A percentile compares a stretch with the other conserved stretches of the same genome.
These are phyloP conservation scores for Fukomys damarensis DNA, from an alignment of 2,113 vertebrate species.

Conservation along the genomic window DNA sequence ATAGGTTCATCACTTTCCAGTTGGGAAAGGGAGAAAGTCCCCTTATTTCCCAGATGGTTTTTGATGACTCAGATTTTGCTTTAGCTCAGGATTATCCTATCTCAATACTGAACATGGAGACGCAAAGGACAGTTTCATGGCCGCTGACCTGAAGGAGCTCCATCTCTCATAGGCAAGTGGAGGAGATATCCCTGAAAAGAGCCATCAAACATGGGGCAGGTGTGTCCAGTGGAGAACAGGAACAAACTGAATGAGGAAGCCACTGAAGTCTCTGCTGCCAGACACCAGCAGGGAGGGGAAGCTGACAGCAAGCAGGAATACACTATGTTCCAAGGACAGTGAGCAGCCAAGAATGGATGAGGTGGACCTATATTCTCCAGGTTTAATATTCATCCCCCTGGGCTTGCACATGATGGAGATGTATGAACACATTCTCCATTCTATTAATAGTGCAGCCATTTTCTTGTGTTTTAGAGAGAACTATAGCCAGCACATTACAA, in stretches of 20 bases:
- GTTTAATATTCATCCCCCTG: background rate
- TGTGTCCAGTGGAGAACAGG: background rate
- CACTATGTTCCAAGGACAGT: background rate
- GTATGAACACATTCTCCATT: background rate
- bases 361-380: background rate
- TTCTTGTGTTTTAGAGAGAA: background rate
- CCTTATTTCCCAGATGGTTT: conserved; percentile 27
- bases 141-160: background rate
- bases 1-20: background rate
- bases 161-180: background rate
- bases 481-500: conserved; percentile 26
- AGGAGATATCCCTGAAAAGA: background rate
- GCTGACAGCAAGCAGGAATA: background rate
- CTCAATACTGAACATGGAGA: background rate
- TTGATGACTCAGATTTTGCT: conserved; percentile 55
- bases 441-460: background rate
- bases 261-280: background rate
- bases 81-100: conserved; percentile 14
- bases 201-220: background rate
- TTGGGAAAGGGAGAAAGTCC: background rate
- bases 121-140: background rate
- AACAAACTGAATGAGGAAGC: background rate
- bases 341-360: background rate
- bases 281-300: background rate
- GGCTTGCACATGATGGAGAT: background rate